A percentile compares a stretch with the other conserved stretches of the same genome.
Conservation (phyloP, 92 coral and sea anemone species). For the Meandrina meandrites region DNA sequence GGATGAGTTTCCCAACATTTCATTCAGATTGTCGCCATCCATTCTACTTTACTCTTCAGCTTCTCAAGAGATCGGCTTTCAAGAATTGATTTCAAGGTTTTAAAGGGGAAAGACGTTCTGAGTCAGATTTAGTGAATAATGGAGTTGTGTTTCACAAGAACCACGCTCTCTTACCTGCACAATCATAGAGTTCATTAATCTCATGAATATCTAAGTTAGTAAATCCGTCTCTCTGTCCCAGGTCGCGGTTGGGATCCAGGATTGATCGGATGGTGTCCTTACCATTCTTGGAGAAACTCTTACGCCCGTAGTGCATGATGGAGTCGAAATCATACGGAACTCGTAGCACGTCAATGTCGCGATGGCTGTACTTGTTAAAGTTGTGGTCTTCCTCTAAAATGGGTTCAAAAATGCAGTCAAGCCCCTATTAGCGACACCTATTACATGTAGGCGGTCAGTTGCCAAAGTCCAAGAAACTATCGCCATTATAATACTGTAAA, state of each 20-base stretch:
- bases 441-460: too few species aligned
- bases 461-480: too few species aligned
- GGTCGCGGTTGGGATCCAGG: slow-evolving; percentile 33
- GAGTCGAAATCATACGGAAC: slow-evolving; percentile 83
- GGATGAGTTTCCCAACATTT: too few species aligned
- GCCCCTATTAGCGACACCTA: too few species aligned
- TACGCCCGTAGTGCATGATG: slow-evolving; percentile 88
- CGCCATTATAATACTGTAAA: too few species aligned
- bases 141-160: not conserved
- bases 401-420: not conserved
- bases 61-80: not conserved
- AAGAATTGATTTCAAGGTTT: too few species aligned
- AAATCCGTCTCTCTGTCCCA: slow-evolving; percentile 82
- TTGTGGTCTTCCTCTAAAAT: slow-evolving; percentile 65
- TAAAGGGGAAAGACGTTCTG: too few species aligned
- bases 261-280: slow-evolving; percentile 72
- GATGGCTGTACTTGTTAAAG: slow-evolving; percentile 78
- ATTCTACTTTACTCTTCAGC: not conserved
- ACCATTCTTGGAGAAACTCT: slow-evolving; percentile 71
- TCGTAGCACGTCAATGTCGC: slow-evolving; percentile 57
- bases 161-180: slow-evolving; percentile 58
- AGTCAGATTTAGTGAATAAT: too few species aligned
- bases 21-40: too few species aligned
- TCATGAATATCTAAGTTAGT: slow-evolving; percentile 71
- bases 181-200: slow-evolving; percentile 84